These are phyloP conservation scores for Erpornis zantholeuca DNA, from an alignment of 2,113 vertebrate genomes.

Conservation along the genomic window DNA sequence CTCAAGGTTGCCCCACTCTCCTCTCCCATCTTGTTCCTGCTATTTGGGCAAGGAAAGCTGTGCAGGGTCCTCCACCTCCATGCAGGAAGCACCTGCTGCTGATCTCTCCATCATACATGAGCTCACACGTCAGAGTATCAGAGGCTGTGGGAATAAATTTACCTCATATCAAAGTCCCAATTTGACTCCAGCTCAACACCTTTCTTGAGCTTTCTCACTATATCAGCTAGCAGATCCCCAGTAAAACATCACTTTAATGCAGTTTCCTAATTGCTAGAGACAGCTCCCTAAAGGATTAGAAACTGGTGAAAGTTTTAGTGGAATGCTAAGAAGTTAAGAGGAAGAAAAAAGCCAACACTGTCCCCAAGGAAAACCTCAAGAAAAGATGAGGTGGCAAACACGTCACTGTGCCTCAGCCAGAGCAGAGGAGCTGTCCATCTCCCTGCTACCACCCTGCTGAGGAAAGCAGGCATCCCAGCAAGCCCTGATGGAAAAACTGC, in stretches of 20 bases:
- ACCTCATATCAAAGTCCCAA: background rate
- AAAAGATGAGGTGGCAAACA: background rate
- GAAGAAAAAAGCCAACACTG: background rate
- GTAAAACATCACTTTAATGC: background rate
- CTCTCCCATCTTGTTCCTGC: background rate
- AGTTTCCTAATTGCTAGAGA: background rate
- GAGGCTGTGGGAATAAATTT: background rate
- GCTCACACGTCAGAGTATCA: background rate
- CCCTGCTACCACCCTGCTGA: background rate
- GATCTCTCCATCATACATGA: background rate
- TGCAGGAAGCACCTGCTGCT: background rate
- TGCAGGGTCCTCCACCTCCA: background rate
- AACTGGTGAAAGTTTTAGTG: background rate
- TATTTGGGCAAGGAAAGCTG: background rate
- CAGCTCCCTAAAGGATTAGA: background rate
- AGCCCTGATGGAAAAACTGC: background rate
- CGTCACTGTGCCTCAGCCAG: accelerated
- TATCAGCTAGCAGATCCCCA: background rate
- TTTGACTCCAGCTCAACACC: background rate
- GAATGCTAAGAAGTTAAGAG: background rate
- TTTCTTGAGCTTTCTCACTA: background rate
- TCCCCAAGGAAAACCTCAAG: background rate
- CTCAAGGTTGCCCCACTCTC: background rate
- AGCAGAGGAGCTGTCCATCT: background rate
- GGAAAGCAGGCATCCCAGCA: background rate